Conservation (phyloP, 1,140 invertebrate species). For the Neodiprion fabricii region DNA sequence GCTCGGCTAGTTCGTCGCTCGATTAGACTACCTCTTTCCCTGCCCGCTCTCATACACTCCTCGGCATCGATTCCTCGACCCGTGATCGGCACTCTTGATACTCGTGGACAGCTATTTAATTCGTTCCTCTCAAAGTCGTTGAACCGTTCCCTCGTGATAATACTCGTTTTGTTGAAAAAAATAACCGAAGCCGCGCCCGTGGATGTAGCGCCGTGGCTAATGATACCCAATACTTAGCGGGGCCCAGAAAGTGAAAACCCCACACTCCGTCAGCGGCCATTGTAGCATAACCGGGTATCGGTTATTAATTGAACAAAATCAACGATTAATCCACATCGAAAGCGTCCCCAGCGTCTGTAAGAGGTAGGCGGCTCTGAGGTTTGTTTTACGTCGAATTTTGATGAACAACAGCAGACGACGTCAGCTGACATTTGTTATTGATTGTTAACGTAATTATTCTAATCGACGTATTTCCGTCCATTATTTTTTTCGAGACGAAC, state of each 20-base stretch:
- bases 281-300: background rate
- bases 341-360: no score
- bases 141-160: background rate
- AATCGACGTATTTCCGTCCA: no score
- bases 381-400: background rate
- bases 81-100: background rate
- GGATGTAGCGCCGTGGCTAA: background rate
- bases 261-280: background rate
- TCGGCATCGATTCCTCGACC: background rate
- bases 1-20: background rate
- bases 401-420: no score
- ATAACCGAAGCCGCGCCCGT: no score
- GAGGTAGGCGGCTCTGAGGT: no score
- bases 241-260: background rate
- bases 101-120: background rate
- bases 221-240: background rate
- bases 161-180: no score
- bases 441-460: no score
- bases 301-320: background rate
- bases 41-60: no score
- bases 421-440: no score
- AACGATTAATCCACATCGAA: background rate
- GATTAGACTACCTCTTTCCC: no score
- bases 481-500: no score
- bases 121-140: background rate